Conservation (phyloP, 2,113 vertebrate species). For the Cephalopholis sonnerati region DNA sequence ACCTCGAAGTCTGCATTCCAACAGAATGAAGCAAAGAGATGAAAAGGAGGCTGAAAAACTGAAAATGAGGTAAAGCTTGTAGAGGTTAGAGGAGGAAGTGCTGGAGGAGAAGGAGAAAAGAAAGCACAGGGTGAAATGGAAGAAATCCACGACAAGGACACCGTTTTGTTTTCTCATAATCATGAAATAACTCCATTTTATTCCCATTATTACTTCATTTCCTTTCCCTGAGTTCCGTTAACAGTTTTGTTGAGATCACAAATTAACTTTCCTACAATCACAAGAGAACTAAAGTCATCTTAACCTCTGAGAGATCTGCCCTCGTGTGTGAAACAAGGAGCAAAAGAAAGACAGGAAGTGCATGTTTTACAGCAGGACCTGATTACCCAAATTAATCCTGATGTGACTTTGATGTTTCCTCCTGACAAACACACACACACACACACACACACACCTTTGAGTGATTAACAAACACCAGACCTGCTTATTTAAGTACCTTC, state of each 20-base stretch:
- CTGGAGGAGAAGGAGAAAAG: background rate
- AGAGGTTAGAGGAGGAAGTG: background rate
- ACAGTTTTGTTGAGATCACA: background rate
- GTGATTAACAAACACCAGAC: slow-evolving; percentile 76
- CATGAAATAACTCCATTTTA: background rate
- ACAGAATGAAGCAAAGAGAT: slow-evolving; percentile 40
- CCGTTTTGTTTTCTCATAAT: background rate
- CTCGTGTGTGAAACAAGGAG: background rate
- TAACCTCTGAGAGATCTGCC: background rate
- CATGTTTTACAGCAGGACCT: slow-evolving; percentile 25
- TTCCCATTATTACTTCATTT: background rate
- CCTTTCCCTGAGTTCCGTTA: background rate
- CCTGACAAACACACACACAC: background rate
- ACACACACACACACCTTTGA: slow-evolving; percentile 47
- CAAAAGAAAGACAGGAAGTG: background rate
- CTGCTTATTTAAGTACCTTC: slow-evolving; percentile 69
- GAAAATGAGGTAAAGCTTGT: slow-evolving; percentile 4
- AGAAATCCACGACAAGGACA: background rate
- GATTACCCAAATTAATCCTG: slow-evolving; percentile 56
- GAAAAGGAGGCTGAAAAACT: slow-evolving; percentile 6
- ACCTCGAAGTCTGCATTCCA: slow-evolving; percentile 60
- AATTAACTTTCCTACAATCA: background rate
- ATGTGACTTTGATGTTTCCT: slow-evolving; percentile 57
- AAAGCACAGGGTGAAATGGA: background rate
- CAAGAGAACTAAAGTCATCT: background rate